A percentile compares a stretch with the other conserved stretches of the same genome.
phyloP scores from a whole-genome alignment of 2,888 invertebrate genomes.

The Laothoe populi region DNA sequence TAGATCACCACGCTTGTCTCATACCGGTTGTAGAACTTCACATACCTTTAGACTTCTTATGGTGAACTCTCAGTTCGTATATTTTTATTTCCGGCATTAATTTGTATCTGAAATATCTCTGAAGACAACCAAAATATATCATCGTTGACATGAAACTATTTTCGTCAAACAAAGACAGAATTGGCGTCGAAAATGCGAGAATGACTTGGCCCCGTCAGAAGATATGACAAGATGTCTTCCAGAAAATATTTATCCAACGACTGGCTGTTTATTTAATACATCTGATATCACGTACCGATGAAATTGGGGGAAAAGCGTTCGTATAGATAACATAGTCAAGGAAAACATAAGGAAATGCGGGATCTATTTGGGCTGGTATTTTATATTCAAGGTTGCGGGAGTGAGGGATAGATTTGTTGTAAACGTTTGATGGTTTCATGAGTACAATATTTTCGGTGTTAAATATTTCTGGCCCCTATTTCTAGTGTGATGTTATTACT shows the following conservation, averaged over 20 bases:
- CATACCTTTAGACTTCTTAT: too few relatives aligned
- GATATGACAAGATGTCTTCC: conserved; percentile 23
- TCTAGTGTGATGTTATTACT: too few relatives aligned
- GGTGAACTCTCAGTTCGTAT: too few relatives aligned
- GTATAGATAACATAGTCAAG: conserved; percentile 11
- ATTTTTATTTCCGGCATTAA: too few relatives aligned
- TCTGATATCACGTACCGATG: conserved; percentile 42
- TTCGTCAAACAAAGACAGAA: neutral
- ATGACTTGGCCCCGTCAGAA: neutral
- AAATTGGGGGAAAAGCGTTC: conserved; percentile 17
- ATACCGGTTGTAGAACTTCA: too few relatives aligned
- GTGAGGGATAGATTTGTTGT: conserved; percentile 4
- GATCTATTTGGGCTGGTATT: conserved; percentile 8
- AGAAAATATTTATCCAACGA: conserved; percentile 35
- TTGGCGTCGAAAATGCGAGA: neutral
- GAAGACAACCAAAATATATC: too few relatives aligned
- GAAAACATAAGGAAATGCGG: conserved; percentile 11
- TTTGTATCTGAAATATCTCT: too few relatives aligned
- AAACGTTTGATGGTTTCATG: too few relatives aligned
- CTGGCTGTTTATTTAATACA: conserved; percentile 50
- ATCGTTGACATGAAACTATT: neutral
- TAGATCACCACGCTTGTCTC: too few relatives aligned
- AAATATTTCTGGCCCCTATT: too few relatives aligned
- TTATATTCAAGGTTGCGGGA: neutral
- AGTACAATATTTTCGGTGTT: too few relatives aligned